Conservation (phyloP, 2,113 vertebrate species). For the Oriolus oriolus region DNA sequence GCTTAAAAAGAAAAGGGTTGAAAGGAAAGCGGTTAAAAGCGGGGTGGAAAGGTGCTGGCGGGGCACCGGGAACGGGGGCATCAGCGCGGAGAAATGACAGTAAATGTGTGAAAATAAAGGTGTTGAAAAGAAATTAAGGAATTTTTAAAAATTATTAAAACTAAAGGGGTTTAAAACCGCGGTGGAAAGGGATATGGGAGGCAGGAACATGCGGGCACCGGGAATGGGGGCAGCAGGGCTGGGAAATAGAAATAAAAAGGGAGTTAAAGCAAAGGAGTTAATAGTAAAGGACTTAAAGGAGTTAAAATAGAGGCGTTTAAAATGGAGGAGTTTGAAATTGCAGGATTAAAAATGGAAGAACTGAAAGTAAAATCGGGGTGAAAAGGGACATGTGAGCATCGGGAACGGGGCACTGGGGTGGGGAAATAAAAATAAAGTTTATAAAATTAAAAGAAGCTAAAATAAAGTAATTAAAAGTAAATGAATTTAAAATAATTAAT, state of each 20-base stretch:
- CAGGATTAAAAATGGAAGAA: not conserved
- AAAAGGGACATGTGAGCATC: fast-evolving
- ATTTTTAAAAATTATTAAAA: not conserved
- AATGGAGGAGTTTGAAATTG: not conserved
- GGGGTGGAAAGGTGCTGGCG: not conserved
- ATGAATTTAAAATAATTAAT: no score
- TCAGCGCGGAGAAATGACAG: not conserved
- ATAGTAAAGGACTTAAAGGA: not conserved
- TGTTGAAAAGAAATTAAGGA: not conserved
- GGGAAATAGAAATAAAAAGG: not conserved
- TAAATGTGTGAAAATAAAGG: not conserved
- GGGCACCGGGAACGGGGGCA: no score
- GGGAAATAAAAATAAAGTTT: not conserved
- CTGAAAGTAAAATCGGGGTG: not conserved
- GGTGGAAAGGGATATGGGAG: not conserved
- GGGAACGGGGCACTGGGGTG: fast-evolving
- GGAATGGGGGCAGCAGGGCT: not conserved
- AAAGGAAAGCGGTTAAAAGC: not conserved
- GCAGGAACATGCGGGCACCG: not conserved
- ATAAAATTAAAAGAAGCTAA: not conserved
- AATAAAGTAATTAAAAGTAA: not conserved
- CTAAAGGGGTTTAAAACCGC: not conserved
- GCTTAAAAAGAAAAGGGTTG: fast-evolving
- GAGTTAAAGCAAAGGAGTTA: not conserved
- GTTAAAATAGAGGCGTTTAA: not conserved